A percentile compares a stretch with the other conserved stretches of the same genome.
Conservation (phyloP, 1,140 invertebrate species). For the Epicauta chinensis region DNA sequence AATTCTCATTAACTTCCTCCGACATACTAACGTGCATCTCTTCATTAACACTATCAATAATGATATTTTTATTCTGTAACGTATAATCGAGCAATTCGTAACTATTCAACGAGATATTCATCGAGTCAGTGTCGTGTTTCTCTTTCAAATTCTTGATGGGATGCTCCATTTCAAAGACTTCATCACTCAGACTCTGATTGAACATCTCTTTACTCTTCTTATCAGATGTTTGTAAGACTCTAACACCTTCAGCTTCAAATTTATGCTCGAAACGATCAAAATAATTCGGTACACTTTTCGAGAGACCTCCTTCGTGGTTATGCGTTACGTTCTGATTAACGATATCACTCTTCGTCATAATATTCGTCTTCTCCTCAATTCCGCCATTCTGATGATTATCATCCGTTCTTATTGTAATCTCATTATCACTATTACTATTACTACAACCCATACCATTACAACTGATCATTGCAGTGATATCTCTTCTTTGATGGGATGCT, state of each 20-base stretch:
- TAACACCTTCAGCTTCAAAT: background rate
- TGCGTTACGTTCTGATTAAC: slow-evolving; percentile 51
- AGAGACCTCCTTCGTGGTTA: slow-evolving; percentile 11
- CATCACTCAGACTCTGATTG: slow-evolving; percentile 21
- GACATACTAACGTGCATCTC: slow-evolving; percentile 41
- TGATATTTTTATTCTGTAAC: slow-evolving; percentile 31
- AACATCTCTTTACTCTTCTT: slow-evolving; percentile 1
- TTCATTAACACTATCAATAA: slow-evolving; percentile 25
- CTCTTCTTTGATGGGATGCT: slow-evolving; percentile 34
- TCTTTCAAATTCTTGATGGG: slow-evolving; percentile 25
- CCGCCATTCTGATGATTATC: background rate
- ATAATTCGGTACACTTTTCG: slow-evolving; percentile 26
- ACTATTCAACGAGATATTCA: slow-evolving; percentile 41
- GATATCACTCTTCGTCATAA: slow-evolving; percentile 48
- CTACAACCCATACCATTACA: slow-evolving; percentile 42
- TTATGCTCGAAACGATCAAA: slow-evolving; percentile 22
- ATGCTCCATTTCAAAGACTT: slow-evolving; percentile 37
- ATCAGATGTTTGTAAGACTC: background rate
- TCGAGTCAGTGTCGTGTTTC: slow-evolving; percentile 27
- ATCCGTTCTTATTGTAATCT: background rate
- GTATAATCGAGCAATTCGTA: slow-evolving; percentile 42
- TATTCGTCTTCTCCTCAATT: slow-evolving; percentile 28
- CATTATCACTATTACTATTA: slow-evolving; percentile 22
- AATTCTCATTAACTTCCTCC: slow-evolving; percentile 41
- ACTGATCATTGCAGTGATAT: slow-evolving; percentile 46